phyloP scores from a whole-genome alignment of 2,113 vertebrate genomes.

The Trematocara variabile region DNA sequence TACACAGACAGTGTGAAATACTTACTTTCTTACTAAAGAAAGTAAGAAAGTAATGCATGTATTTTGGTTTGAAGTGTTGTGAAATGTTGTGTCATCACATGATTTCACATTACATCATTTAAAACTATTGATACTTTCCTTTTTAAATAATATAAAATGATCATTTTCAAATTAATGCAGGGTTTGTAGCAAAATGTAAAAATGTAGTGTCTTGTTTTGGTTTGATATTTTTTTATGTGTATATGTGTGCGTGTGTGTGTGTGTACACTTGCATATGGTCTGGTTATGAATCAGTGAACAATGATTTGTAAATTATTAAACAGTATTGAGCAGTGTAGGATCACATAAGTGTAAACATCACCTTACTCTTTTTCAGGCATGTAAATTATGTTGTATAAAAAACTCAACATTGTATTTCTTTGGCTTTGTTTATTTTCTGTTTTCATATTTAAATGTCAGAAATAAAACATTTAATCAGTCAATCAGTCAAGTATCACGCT shows the following conservation, averaged over 20 bases:
- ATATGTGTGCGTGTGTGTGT: not conserved
- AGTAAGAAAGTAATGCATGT: not conserved
- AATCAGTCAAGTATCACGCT: not conserved
- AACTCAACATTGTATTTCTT: not conserved
- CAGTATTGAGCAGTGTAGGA: not conserved
- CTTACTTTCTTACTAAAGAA: accelerated
- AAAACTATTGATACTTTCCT: not conserved
- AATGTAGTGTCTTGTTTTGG: not conserved
- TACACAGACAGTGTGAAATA: not conserved
- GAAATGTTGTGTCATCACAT: not conserved
- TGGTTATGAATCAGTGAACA: not conserved
- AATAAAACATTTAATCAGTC: not conserved
- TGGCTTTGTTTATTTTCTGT: not conserved
- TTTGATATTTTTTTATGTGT: not conserved
- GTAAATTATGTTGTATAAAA: not conserved
- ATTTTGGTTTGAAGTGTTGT: not conserved
- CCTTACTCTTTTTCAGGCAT: not conserved
- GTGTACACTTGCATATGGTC: not conserved
- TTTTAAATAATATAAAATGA: not conserved
- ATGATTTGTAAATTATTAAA: not conserved
- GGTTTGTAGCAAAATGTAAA: not conserved
- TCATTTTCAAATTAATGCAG: not conserved
- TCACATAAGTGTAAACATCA: not conserved
- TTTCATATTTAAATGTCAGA: not conserved
- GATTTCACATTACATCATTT: not conserved